Base-by-base conservation (phyloP, 2,888 invertebrate species). In the Laothoe populi region DNA sequence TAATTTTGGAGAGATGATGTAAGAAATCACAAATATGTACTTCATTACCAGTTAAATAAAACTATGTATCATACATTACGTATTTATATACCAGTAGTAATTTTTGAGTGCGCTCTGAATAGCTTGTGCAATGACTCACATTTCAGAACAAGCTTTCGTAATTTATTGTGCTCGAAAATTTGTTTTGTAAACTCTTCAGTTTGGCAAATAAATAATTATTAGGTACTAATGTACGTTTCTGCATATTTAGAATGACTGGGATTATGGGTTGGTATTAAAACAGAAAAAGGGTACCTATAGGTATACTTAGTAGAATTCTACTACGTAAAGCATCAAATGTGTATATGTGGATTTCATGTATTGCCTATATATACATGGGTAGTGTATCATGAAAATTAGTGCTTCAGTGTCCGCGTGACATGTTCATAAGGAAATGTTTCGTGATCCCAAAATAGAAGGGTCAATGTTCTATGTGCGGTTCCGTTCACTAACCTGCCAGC, bases 401-500 rank as follows among this genome's bases (percentile, higher is more conserved):
- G 57, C 10, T 44, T n/a, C 57, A 19, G 62, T 62, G 62, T 59
- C 57, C 35, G 61, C 16, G 59, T 65, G 70, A 60, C 66, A 73
- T 71, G 67, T 70, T 71, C 66, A 53, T 53, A 35, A 79, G 84
- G 83, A 87, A 88, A 82, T 79, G 76, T 83, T 44, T 78, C 79
- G 72, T 73, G 68, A 66, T 80, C 81, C 84, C 81, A 83, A 85
- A 90, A 89, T 91, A 91, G 84, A 70, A 59, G 75, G 78, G 90
- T 90, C 85, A 88, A 85, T 75, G 90, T 71, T 73, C 88, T 73
- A 65, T 66, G 72, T 69, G 71, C 65, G 69, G 66, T 69, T 62
- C 66, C 83, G 91, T 89, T 81, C 90, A 88, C 82, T 90, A 88
- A 91, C 90, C 88, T 90, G 90, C 73, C 65, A 58, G 31, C 31